These are phyloP conservation scores for Plebejus argus DNA, from an alignment of 2,888 invertebrate species.

Conservation along the genomic window DNA sequence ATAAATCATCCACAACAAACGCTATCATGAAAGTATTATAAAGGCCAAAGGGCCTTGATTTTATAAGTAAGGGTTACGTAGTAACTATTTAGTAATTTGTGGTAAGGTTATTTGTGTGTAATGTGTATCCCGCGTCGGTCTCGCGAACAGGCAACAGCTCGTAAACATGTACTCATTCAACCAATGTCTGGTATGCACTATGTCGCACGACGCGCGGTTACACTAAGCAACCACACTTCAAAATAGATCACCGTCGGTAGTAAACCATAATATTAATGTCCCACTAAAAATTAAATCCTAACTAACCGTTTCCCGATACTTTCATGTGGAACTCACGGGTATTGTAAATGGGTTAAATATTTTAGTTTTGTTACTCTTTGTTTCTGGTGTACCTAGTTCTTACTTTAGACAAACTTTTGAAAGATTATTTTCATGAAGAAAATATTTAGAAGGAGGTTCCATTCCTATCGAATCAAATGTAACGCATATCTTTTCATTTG, in stretches of 20 bases:
- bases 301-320: neutral
- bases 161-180: slow-evolving; percentile 39
- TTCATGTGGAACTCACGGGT: neutral
- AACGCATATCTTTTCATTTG: neutral
- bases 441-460: too few species aligned
- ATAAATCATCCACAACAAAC: neutral
- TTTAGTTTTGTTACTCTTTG: neutral
- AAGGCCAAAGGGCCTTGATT: too few species aligned
- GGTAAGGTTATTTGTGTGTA: neutral
- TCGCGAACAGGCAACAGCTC: slow-evolving; percentile 36
- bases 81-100: too few species aligned
- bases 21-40: too few species aligned
- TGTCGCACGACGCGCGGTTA: slow-evolving; percentile 18
- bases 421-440: too few species aligned
- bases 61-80: too few species aligned
- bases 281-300: slow-evolving; percentile 3
- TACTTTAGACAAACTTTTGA: too few species aligned
- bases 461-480: too few species aligned
- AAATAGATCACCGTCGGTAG: slow-evolving; percentile 36
- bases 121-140: slow-evolving; percentile 9
- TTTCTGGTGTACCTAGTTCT: too few species aligned
- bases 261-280: slow-evolving; percentile 21
- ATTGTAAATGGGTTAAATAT: neutral
- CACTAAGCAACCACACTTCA: slow-evolving; percentile 38
- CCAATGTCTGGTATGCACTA: slow-evolving; percentile 37